Evolutionary conservation across 2,113 vertebrate species (phyloP).

Genomic region (Antechinus flavipes): DNA sequence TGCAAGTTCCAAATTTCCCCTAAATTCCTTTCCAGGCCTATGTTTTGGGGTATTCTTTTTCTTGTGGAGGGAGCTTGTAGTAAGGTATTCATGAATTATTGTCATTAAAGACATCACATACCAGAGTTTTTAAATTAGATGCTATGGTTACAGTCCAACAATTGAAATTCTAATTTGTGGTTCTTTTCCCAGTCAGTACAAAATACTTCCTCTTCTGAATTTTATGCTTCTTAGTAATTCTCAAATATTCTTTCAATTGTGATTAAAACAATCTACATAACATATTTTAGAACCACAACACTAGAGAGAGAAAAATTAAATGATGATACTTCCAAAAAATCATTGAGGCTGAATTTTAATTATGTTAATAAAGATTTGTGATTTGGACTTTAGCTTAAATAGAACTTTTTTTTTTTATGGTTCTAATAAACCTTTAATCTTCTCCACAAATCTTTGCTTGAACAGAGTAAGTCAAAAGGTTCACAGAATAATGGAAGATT

Average conservation of each 20-base stretch:
- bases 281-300: slow-evolving; percentile 26
- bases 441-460: slow-evolving; percentile 20
- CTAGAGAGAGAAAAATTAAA: slow-evolving; percentile 23
- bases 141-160: slow-evolving; percentile 24
- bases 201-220: slow-evolving; percentile 53
- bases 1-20: slow-evolving; percentile 38
- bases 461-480: slow-evolving; percentile 32
- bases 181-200: slow-evolving; percentile 35
- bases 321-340: slow-evolving; percentile 46
- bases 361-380: neutral
- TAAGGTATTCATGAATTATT: slow-evolving; percentile 27
- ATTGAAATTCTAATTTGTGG: slow-evolving; percentile 53
- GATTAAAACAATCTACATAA: neutral
- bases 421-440: slow-evolving; percentile 49
- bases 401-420: slow-evolving; percentile 2
- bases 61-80: neutral
- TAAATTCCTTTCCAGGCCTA: slow-evolving; percentile 8
- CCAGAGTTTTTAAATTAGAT: slow-evolving; percentile 35
- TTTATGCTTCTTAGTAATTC: neutral
- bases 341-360: slow-evolving; percentile 1
- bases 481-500: slow-evolving; percentile 29
- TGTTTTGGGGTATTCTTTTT: slow-evolving; percentile 3
- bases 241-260: neutral
- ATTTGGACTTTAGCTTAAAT: slow-evolving; percentile 48
- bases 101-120: slow-evolving; percentile 25